Evolutionary conservation across 2,888 invertebrate genomes (phyloP).

Genomic region (Corythucha ciliata): DNA sequence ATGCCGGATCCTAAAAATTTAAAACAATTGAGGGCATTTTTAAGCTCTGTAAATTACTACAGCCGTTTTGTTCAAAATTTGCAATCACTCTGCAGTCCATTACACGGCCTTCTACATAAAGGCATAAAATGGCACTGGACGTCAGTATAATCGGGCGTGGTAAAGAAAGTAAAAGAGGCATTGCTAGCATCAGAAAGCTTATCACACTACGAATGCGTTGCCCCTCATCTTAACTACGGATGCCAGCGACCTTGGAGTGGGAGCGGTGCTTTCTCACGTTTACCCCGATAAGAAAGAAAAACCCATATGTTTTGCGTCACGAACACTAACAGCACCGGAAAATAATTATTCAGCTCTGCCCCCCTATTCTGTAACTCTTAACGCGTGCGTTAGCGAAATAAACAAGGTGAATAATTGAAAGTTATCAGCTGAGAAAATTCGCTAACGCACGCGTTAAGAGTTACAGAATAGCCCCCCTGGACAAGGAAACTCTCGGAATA

Average conservation of each 20-base stretch:
- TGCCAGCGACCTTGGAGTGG: constrained; percentile 4
- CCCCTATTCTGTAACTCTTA: no score
- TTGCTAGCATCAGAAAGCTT: neutral
- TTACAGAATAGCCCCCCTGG: no score
- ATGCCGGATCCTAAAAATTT: neutral
- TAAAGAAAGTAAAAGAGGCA: constrained; percentile 2
- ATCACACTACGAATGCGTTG: neutral
- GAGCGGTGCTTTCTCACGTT: constrained; percentile 12
- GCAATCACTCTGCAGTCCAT: neutral
- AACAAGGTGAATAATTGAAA: no score
- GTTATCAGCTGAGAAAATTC: no score
- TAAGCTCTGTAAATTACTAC: neutral
- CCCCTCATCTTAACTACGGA: neutral
- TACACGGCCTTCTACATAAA: neutral
- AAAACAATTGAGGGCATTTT: neutral
- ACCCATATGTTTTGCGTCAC: neutral
- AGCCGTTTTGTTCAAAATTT: constrained; percentile 1
- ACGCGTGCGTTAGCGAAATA: no score
- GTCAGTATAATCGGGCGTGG: neutral
- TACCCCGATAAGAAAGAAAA: constrained; percentile 11
- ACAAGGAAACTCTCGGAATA: constrained; percentile 4
- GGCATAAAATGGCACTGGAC: neutral
- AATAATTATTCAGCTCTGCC: constrained; percentile 7
- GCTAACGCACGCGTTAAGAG: no score
- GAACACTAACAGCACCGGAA: neutral